Base-by-base conservation (phyloP, 1,140 invertebrate genomes). In the Sitodiplosis mosellana region DNA sequence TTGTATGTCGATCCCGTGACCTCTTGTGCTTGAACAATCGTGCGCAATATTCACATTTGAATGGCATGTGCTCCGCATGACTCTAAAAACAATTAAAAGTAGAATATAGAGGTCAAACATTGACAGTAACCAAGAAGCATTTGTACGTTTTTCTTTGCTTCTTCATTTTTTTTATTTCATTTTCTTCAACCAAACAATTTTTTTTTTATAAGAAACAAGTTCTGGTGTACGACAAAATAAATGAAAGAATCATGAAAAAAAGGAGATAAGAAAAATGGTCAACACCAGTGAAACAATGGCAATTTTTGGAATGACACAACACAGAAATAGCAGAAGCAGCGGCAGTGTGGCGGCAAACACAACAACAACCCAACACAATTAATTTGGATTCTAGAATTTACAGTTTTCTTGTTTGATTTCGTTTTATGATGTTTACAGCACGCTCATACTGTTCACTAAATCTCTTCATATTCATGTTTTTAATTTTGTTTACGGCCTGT, bases 21-120 rank as follows among this genome's bases (percentile, higher is more conserved):
- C 90, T 74, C 64, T 95, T 94, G 70, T 95, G 90, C 65, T 93
- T 92, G 73, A 96, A 96, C 52, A 89, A 69, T 53, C 89, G 76
- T 49, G 85, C 79, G 67, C 84, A 91, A 70, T 83, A 89, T 54
- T 85, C 81, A 66, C 88, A 92, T 49, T 81, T 78, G 63, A 89
- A 92, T 40, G 87, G 87, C 76, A 89, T 81, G 59, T 88, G 83
- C 59, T 89, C 86, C 40, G 81, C 81, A 64, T 90, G 86, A 52
- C 79, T 85, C 85, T 89, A 72, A 12, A 71, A 69, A 46, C 56
- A 57, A 54, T 27, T 27, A 27, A 27, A 27, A 27, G 27, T 10
- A 27, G 27, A 27, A 27, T 27, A 52, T 27, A 50, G 53, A 51
- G 52, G 38, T 52, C 49, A 47, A 47, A 54, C 48, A 46, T 21